Conservation (phyloP, 2,888 invertebrate species). For the Stenodera caucasica region DNA sequence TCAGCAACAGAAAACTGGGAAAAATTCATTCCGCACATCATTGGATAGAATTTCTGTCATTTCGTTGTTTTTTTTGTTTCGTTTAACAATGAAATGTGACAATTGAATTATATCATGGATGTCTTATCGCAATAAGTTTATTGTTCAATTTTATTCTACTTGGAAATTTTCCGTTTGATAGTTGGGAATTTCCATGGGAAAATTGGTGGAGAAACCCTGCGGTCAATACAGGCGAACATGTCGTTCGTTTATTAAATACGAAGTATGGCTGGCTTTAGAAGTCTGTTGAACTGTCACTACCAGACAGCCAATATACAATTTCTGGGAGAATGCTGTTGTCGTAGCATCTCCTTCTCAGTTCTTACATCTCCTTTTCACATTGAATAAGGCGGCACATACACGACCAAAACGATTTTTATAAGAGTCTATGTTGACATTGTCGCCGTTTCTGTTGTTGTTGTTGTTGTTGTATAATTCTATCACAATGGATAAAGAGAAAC, state of each 20-base stretch:
- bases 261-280: conserved; percentile 17
- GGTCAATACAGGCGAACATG: neutral
- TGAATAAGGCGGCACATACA: conserved; percentile 15
- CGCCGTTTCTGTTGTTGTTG: too few relatives aligned
- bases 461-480: conserved; percentile 17
- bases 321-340: neutral
- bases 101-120: neutral
- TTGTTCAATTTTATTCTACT: too few relatives aligned
- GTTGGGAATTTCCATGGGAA: too few relatives aligned
- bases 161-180: too few relatives aligned
- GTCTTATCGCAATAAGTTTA: too few relatives aligned
- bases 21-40: conserved; percentile 16
- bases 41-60: conserved; percentile 15
- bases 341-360: neutral
- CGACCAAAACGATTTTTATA: conserved; percentile 10
- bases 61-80: neutral
- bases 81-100: too few relatives aligned
- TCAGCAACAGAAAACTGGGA: conserved; percentile 14
- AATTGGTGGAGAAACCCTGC: neutral
- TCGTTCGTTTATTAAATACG: conserved; percentile 15
- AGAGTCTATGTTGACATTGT: too few relatives aligned
- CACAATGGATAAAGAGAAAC: conserved; percentile 16
- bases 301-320: conserved; percentile 18
- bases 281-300: conserved; percentile 25
- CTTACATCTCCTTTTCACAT: neutral